Evolutionary conservation across 2,888 invertebrate genomes (phyloP), one percentile per base, ranked within the genome.

Genomic region (Ectropis crepuscularia): DNA sequence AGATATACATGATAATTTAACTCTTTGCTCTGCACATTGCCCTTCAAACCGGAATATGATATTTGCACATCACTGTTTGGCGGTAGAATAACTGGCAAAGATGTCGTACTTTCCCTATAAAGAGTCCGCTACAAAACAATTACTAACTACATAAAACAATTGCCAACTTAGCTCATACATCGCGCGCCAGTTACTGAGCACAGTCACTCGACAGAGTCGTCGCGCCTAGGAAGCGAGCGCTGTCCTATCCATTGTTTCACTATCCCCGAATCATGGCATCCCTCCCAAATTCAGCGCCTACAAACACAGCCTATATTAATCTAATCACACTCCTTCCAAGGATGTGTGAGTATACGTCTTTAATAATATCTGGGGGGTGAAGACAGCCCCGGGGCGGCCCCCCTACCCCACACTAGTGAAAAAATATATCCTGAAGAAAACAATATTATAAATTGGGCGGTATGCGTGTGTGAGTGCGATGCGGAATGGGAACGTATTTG

Each of bases 381-480:
- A 67, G 67, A 71, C 67, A 73, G 70, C 69, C 71, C 68, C 68
- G 71, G 72, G 65, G 70, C 70, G 68, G 61, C 74, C 70, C 63
- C 72, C 76, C 78, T 69, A 66, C 80, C 80, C 83, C 82, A 85
- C 83, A 86, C 92, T 92, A 92, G 90, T 92, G 92, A 91, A 92
- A 92, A 92, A 92, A 92, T 91, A 92, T 91, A 91, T 90, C 90
- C 88, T 73, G 83, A 90, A 89, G 92, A 92, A 92, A 92, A 92
- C 92, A 92, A 92, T 92, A 92, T 92, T 92, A 92, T 92, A 92
- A 92, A 92, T 92, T 92, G 92, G 89, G 86, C 79, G 70, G 51
- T 73, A 66, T 74, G 79, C 71, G 74, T 81, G 84, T 86, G 85
- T 87, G 88, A 80, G 83, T 72, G 58, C 70, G 68, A 68, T 74